These are phyloP conservation scores for Malacoctenus gilli DNA, from an alignment of 2,797 vertebrate genomes.

Conservation along the genomic window DNA sequence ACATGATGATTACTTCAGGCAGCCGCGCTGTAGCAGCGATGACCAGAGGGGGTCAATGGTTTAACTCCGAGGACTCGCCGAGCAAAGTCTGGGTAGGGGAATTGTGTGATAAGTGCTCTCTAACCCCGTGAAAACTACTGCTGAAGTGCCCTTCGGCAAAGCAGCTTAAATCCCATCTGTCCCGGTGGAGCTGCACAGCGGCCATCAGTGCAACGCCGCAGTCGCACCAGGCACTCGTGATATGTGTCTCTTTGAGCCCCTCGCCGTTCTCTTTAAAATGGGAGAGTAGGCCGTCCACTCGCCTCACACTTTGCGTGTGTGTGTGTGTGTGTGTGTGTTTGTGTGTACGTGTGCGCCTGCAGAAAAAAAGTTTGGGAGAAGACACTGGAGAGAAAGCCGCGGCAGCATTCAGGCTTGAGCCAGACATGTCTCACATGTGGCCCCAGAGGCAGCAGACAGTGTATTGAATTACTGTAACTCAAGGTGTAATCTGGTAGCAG, in stretches of 20 bases:
- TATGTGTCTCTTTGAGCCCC: constrained; percentile 64
- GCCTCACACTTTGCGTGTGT: constrained; percentile 46
- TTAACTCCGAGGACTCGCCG: constrained; percentile 65
- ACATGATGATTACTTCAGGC: constrained; percentile 58
- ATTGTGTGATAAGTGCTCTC: constrained; percentile 68
- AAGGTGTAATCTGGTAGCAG: constrained; percentile 69
- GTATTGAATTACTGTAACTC: constrained; percentile 73
- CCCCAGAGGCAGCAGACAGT: constrained; percentile 67
- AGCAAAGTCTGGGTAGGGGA: constrained; percentile 67
- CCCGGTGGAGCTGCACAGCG: constrained; percentile 61
- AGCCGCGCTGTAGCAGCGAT: constrained; percentile 46
- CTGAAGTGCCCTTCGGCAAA: constrained; percentile 75
- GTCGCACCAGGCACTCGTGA: constrained; percentile 54
- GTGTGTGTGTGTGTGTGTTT: not conserved
- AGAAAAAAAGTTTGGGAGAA: constrained; percentile 59
- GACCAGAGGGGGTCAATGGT: constrained; percentile 70
- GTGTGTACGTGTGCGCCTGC: constrained; percentile 40
- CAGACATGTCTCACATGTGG: constrained; percentile 66
- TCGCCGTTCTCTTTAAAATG: constrained; percentile 49
- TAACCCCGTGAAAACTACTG: constrained; percentile 63
- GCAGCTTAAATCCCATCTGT: constrained; percentile 72
- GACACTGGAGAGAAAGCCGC: constrained; percentile 59
- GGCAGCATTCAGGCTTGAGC: constrained; percentile 53
- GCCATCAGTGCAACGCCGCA: constrained; percentile 52
- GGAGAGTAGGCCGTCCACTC: constrained; percentile 53